Evolutionary conservation across 2,888 invertebrate genomes (phyloP), one percentile per base, ranked within the genome.

Genomic region (Scaptomyza caliginosa): DNA sequence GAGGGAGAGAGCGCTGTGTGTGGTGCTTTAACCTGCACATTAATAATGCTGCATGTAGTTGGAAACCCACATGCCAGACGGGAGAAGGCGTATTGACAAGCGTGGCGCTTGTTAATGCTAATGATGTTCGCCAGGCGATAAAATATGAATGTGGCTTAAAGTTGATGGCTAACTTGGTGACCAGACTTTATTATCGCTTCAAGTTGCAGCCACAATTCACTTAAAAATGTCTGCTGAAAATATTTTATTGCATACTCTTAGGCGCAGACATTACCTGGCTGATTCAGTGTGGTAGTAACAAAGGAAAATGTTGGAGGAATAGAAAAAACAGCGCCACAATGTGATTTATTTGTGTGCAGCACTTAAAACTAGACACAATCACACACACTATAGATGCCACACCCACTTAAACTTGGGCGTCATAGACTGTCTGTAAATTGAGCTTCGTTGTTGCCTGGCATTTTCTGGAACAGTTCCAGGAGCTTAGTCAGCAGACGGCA

Each of bases 331-430:
- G 59, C 60, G 58, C 64, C 52, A 60, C 74, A 77, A 64, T 74
- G 83, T 84, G 83, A 84, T 84, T 84, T 84, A 84, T 82, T 71
- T 69, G 67, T 63, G 72, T 73, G 64, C 74, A 74, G 75, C 83
- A 84, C 88, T 84, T 84, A 84, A 86, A 86, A 79, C 83, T 79
- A 82, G 85, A 81, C 62, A 62, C 56, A 72, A 66, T 76, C 58
- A 79, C 64, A 68, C 77, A 70, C 57, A 77, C 66, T 57, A 81
- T 54, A 64, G 67, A 60, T 19, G 45, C 38, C 78, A 83, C 86
- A 57, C 81, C 86, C 58, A 51, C 40, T 16, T 54, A 42, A 17
- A 21, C 10, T 1, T 23, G 50, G 72, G 58, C 67, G 59, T 48
- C 39, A 28, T 45, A 60, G 67, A 48, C 54, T 49, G 52, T 67